Evolutionary conservation across 2,888 invertebrate genomes (phyloP), one percentile per base, ranked within the genome.

Genomic region (Sinodicranocentrus sp.): DNA sequence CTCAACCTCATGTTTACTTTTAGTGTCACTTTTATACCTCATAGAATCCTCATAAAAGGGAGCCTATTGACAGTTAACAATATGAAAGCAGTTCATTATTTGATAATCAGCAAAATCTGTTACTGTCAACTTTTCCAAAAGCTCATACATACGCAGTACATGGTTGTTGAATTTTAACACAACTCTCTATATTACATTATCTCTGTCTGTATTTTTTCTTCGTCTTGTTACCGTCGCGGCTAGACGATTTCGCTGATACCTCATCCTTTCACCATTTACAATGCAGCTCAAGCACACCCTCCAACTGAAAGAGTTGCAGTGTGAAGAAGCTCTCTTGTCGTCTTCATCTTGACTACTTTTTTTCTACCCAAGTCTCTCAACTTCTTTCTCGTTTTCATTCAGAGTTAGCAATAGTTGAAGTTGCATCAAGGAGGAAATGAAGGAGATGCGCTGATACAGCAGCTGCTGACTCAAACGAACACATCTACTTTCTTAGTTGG

Each of bases 401-500:
- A 13, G 13, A 8, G 39, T 13, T 39, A 39, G 39, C 39, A n/a
- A n/a, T n/a, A n/a, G n/a, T 39, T 39, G 13, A 13, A 39, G 39
- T 39, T 39, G 39, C 5, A 39, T 8, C 13, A 39, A 39, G 13
- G 13, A 13, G 48, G 48, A n/a, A 48, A 48, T 48, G 48, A 48
- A 3, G 10, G 15, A n/a, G 48, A 48, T 48, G n/a, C 48, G 48
- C 48, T 48, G 48, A 52, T 48, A 54, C 44, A 43, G 17, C 10
- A 23, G 21, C 25, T 73, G 48, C 61, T 73, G 73, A 73, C 26
- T 73, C 61, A 73, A 61, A 44, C 8, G 17, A 26, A 23, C 26
- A 19, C 15, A 39, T 39, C 33, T 21, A 0, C 26, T 52, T 33
- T 33, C 17, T 19, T 23, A 3, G 1, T 65, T 65, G 6, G 19